These are phyloP conservation scores for Smittia aterrima DNA, from an alignment of 2,888 invertebrate species.

Conservation along the genomic window DNA sequence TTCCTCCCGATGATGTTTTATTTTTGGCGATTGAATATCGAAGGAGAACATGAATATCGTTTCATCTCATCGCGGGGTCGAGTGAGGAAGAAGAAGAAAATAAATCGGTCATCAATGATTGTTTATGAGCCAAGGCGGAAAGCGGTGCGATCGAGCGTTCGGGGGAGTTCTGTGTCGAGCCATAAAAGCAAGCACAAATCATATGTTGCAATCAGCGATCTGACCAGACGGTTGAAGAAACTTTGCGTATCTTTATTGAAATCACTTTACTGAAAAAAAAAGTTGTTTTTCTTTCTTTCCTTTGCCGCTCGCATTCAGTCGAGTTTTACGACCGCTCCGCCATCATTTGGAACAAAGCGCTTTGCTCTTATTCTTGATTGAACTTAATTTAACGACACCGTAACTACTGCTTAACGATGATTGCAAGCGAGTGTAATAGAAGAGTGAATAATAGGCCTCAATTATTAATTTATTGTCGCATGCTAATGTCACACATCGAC, in stretches of 20 bases:
- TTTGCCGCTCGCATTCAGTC: neutral
- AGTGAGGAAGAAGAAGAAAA: neutral
- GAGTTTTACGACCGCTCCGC: constrained; percentile 5
- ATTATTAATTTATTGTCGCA: constrained; percentile 29
- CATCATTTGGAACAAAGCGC: neutral
- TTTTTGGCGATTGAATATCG: constrained; percentile 22
- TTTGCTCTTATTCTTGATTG: constrained; percentile 21
- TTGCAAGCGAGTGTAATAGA: neutral
- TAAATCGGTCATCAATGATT: constrained; percentile 16
- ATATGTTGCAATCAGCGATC: constrained; percentile 24
- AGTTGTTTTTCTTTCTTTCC: no score
- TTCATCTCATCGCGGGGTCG: neutral
- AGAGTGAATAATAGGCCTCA: constrained; percentile 15
- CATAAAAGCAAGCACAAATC: neutral
- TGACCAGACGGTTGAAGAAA: constrained; percentile 19
- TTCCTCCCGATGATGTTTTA: constrained; percentile 7
- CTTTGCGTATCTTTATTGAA: constrained; percentile 11
- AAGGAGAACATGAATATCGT: neutral
- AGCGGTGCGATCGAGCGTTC: neutral
- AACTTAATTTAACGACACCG: constrained; percentile 23
- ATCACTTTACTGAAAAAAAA: constrained; percentile 7
- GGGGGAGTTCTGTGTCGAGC: constrained; percentile 11
- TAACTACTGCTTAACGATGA: neutral
- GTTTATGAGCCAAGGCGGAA: neutral
- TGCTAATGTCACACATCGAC: constrained; percentile 20